A percentile compares a stretch with the other conserved stretches of the same genome.
phyloP scores from a whole-genome alignment of 2,888 invertebrate genomes.

The Cerastoderma edule region DNA sequence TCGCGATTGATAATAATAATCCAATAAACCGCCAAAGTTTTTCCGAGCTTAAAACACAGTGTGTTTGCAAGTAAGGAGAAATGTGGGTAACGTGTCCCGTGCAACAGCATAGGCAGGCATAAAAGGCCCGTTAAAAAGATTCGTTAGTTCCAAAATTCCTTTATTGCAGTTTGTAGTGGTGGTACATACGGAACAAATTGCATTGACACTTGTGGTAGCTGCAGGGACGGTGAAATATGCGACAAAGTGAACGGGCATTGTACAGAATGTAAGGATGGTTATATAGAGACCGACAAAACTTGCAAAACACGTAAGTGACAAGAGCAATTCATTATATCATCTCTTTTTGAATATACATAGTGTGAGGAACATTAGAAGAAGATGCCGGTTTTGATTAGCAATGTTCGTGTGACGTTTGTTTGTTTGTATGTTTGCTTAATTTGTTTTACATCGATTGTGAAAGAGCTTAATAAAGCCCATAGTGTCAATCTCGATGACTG shows the following conservation, averaged over 20 bases:
- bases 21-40: too few relatives aligned
- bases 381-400: not conserved
- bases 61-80: too few relatives aligned
- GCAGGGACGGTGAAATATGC: constrained; percentile 9
- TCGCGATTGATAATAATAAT: too few relatives aligned
- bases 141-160: not conserved
- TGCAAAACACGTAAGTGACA: constrained; percentile 12
- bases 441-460: not conserved
- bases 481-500: too few relatives aligned
- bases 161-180: not conserved
- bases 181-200: constrained; percentile 4
- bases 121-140: too few relatives aligned
- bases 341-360: not conserved
- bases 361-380: not conserved
- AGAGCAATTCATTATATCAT: not conserved
- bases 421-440: not conserved
- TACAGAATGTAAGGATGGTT: constrained; percentile 12
- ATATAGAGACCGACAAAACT: not conserved
- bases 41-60: too few relatives aligned
- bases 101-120: too few relatives aligned
- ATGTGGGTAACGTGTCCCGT: too few relatives aligned
- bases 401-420: not conserved
- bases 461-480: too few relatives aligned
- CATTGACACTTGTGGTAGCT: not conserved
- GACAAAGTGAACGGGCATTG: not conserved